These are phyloP conservation scores for Morone chrysops DNA, from an alignment of 2,113 vertebrate genomes.

Conservation along the genomic window DNA sequence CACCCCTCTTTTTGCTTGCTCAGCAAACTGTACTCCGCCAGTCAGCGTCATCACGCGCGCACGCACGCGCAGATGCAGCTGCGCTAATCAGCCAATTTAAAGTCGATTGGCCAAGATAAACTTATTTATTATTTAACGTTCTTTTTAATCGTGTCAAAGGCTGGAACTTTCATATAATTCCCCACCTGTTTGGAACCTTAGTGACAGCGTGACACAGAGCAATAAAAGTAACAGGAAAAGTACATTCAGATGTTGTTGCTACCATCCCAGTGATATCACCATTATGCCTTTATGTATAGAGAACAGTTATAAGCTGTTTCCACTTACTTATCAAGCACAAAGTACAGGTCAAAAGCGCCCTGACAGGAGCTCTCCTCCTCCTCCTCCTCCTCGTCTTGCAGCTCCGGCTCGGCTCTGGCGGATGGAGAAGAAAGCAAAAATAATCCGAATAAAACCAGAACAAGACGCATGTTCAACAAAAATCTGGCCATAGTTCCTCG, in stretches of 20 bases:
- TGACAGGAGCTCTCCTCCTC: conserved; percentile 88
- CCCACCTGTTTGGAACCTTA: neutral
- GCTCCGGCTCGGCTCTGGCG: conserved; percentile 70
- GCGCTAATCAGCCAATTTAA: neutral
- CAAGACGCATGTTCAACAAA: conserved; percentile 60
- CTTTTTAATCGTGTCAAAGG: neutral
- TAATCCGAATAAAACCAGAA: conserved; percentile 79
- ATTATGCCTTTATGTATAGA: conserved; percentile 17
- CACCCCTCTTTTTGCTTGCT: conserved; percentile 57
- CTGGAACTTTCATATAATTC: neutral
- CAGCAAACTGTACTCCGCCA: conserved; percentile 62
- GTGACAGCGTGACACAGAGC: neutral
- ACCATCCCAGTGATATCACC: neutral
- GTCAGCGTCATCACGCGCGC: conserved; percentile 47
- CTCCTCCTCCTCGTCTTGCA: conserved; percentile 78
- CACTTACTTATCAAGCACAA: conserved; percentile 95
- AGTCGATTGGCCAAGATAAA: neutral
- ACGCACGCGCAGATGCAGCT: neutral
- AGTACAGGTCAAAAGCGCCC: conserved; percentile 93
- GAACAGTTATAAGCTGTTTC: neutral
- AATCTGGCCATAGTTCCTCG: conserved; percentile 77
- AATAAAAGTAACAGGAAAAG: neutral
- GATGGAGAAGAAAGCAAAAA: conserved; percentile 69
- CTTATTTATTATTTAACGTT: no score
- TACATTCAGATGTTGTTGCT: neutral